phyloP scores from a whole-genome alignment of 2,888 invertebrate species.

The Seira sanloemensis region DNA sequence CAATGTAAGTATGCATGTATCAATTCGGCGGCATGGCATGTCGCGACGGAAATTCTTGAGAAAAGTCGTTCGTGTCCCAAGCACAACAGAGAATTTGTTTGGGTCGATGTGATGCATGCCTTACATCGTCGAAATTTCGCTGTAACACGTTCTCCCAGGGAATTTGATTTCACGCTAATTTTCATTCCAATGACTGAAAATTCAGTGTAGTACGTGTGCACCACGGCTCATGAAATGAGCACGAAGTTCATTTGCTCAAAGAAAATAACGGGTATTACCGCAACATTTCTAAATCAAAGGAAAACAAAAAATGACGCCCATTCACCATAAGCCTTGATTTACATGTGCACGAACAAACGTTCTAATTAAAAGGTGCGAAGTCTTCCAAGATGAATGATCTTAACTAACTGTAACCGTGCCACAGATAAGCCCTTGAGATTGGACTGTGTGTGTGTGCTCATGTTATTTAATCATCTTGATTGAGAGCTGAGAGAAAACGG shows the following conservation, averaged over 20 bases:
- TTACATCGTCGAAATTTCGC: not conserved
- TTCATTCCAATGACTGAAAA: slow-evolving; percentile 41
- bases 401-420: not conserved
- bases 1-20: no score
- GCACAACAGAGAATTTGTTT: not conserved
- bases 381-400: not conserved
- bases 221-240: not conserved
- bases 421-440: no score
- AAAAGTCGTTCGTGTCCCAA: no score
- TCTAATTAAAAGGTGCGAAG: not conserved
- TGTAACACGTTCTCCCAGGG: slow-evolving; percentile 20
- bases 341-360: not conserved
- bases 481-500: not conserved
- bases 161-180: slow-evolving; percentile 62
- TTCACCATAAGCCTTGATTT: no score
- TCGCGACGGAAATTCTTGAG: no score
- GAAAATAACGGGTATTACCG: slow-evolving; percentile 21
- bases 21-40: not conserved
- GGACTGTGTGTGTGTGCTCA: not conserved
- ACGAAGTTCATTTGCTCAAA: no score
- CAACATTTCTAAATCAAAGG: no score
- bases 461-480: slow-evolving; percentile 21
- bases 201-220: not conserved
- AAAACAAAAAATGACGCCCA: no score
- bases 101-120: slow-evolving; percentile 1